phyloP scores from a whole-genome alignment of 2,888 invertebrate species.

The Drosophila heteroneura region DNA sequence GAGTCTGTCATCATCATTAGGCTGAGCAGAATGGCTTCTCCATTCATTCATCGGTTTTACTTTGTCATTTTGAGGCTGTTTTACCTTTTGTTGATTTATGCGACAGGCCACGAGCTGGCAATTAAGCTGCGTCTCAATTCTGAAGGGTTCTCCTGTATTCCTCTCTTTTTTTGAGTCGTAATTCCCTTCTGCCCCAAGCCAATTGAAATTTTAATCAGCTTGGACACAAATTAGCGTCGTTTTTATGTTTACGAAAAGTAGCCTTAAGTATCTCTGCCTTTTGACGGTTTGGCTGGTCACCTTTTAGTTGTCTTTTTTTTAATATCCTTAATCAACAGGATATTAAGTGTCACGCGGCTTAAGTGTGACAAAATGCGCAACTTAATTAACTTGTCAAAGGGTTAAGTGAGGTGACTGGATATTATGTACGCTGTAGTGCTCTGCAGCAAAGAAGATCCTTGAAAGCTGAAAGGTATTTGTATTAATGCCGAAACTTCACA shows the following conservation, averaged over 20 bases:
- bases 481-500: slow-evolving; percentile 1
- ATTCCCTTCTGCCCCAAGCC: slow-evolving; percentile 25
- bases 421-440: slow-evolving; percentile 28
- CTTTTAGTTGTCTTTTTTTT: slow-evolving; percentile 7
- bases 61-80: slow-evolving; percentile 63
- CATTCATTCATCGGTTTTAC: slow-evolving; percentile 32
- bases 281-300: slow-evolving; percentile 16
- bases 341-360: slow-evolving; percentile 57
- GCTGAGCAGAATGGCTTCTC: slow-evolving; percentile 56
- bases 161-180: background rate
- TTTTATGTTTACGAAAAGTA: slow-evolving; percentile 57
- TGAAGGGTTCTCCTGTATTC: slow-evolving; percentile 32
- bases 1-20: slow-evolving; percentile 68
- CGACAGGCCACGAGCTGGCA: slow-evolving; percentile 60
- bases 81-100: slow-evolving; percentile 72
- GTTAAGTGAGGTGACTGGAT: slow-evolving; percentile 57
- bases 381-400: slow-evolving; percentile 78
- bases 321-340: slow-evolving; percentile 53
- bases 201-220: slow-evolving; percentile 79
- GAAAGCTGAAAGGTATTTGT: background rate
- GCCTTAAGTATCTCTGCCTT: slow-evolving; percentile 38
- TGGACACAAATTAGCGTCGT: slow-evolving; percentile 74
- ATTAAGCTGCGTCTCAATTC: slow-evolving; percentile 64
- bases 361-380: slow-evolving; percentile 73
- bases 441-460: slow-evolving; percentile 13